Percentiles rank a stretch among this genome's conserved stretches.
phyloP scores from a whole-genome alignment of 2,888 invertebrate genomes.

The Chloromyia formosa region DNA sequence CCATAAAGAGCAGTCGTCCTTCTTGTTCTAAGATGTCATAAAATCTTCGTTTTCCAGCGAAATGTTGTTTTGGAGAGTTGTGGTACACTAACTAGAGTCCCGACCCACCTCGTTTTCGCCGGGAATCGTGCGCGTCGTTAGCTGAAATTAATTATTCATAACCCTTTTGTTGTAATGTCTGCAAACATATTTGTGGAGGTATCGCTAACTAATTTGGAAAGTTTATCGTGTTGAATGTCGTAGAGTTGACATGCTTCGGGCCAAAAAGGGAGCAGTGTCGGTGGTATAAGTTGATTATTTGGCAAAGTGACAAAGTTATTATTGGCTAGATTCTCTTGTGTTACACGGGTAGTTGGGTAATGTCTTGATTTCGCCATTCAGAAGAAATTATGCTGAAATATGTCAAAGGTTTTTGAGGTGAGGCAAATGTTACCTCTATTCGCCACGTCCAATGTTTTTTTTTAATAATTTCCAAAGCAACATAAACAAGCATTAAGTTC shows the following conservation, averaged over 20 bases:
- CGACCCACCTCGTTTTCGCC: conserved; percentile 4
- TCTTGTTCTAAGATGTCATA: conserved; percentile 39
- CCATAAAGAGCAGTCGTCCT: conserved; percentile 44
- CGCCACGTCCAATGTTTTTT: too few species aligned
- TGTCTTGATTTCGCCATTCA: too few species aligned
- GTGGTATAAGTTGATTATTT: conserved; percentile 34
- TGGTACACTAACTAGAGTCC: too few species aligned
- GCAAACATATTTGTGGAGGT: conserved; percentile 44
- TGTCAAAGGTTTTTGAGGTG: too few species aligned
- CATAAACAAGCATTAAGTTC: too few species aligned
- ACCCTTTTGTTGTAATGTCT: conserved; percentile 40
- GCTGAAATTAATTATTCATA: conserved; percentile 44
- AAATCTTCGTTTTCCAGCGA: conserved; percentile 37
- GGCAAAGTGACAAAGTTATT: conserved; percentile 33
- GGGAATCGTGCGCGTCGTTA: conserved; percentile 40
- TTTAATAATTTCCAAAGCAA: too few species aligned
- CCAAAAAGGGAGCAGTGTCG: background rate
- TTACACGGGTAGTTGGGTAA: too few species aligned
- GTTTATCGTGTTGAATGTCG: conserved; percentile 40
- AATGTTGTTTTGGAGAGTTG: conserved; percentile 39
- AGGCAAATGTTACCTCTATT: too few species aligned
- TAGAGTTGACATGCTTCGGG: conserved; percentile 24
- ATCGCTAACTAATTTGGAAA: conserved; percentile 44
- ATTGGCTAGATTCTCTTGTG: conserved; percentile 18
- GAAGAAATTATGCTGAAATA: too few species aligned